Conservation (phyloP, 2,797 vertebrate species). For the Cuniculus paca region DNA sequence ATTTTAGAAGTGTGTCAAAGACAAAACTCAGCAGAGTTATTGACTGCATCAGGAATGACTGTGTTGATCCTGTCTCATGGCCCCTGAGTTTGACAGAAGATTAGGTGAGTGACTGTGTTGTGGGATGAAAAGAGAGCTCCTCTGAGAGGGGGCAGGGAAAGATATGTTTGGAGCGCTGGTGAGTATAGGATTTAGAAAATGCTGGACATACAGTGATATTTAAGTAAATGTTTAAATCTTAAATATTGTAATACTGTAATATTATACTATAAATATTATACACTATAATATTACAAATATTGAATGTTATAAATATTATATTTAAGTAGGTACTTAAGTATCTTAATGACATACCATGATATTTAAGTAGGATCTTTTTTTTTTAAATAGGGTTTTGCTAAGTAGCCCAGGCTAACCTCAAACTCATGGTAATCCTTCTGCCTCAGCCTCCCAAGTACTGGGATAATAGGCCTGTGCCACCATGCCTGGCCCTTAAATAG, state of each 20-base stretch:
- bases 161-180: not conserved
- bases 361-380: not conserved
- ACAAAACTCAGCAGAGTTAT: not conserved
- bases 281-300: too few species aligned
- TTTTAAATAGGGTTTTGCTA: not conserved
- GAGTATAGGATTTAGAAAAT: slow-evolving; percentile 2
- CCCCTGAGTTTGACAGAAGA: not conserved
- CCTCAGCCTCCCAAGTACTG: not conserved
- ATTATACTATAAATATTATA: too few species aligned
- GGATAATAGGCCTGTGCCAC: not conserved
- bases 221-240: slow-evolving; percentile 9
- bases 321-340: not conserved
- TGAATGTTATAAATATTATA: not conserved
- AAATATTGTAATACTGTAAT: not conserved
- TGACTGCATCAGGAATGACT: not conserved
- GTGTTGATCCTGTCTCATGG: not conserved
- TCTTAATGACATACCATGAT: not conserved
- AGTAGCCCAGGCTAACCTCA: not conserved
- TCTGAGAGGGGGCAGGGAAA: not conserved
- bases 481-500: not conserved
- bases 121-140: not conserved
- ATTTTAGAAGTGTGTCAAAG: not conserved
- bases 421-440: not conserved
- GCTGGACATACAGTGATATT: not conserved
- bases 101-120: not conserved